Evolutionary conservation across 2,888 invertebrate genomes (phyloP), one percentile per base, ranked within the genome.

Genomic region (Prosopocoilus inquinatus): DNA sequence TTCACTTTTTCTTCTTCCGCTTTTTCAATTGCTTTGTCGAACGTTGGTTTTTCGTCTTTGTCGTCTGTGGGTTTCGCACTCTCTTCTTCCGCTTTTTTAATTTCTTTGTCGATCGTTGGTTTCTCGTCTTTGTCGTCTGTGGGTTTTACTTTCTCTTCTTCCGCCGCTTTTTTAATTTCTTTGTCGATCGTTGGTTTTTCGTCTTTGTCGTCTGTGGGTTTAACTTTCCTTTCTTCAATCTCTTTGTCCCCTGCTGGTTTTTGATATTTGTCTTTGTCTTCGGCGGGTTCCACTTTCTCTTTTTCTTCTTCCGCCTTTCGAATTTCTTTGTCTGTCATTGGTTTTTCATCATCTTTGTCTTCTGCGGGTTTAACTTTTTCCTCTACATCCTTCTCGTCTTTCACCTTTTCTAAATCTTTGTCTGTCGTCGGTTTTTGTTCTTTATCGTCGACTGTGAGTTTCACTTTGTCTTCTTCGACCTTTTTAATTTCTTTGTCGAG

Each of bases 341-440:
- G 65, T 57, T 53, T 55, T 45, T 79, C 76, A 70, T 73, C 79
- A 5, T 5, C 20, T 28, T 28, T 5, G 20, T 28, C 20, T 1
- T 28, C 20, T 28, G 20, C 7, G 1, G 5, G 16, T 41, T 13
- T 41, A 1, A 15, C 41, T 13, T 41, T 41, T 1, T 41, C 41
- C 4, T 41, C 41, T 2, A 12, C 5, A 15, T 9, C 41, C 15
- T 41, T 15, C 2, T 41, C 15, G 3, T 9, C 9, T 11, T 41
- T 15, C 20, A 28, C 20, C 5, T 5, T 28, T 15, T 15, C 15
- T 7, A 16, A 1, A 1, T 39, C 49, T 1, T 38, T 39, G n/a
- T 49, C 49, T 16, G 3, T 49, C 5, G 16, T 12, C 7, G 20
- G 7, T 36, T 28, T 9, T 44, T 48, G 34, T 12, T 33, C 38